phyloP scores from a whole-genome alignment of 1,140 invertebrate species.

The Tetramorium parvispinum region DNA sequence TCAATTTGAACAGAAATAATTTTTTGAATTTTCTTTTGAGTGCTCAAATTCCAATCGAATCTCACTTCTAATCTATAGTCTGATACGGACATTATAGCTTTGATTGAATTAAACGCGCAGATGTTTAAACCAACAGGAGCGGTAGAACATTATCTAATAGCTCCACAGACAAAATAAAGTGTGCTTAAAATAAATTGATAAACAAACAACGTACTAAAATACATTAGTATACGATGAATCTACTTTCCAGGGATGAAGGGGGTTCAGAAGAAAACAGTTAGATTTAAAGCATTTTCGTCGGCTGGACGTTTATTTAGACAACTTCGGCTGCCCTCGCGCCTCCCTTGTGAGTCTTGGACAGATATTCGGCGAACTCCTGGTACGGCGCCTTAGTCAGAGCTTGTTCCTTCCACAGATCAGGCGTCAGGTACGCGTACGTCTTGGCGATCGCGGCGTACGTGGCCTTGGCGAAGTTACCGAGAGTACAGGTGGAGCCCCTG shows the following conservation, averaged over 20 bases:
- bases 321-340: slow-evolving; percentile 80
- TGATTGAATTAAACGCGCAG: not conserved
- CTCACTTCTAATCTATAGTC: too few relatives aligned
- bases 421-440: slow-evolving; percentile 99
- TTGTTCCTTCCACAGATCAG: slow-evolving; percentile 98
- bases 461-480: slow-evolving; percentile 99
- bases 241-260: not conserved
- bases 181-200: not conserved
- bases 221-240: not conserved
- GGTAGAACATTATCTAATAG: not conserved
- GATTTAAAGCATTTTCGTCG: slow-evolving; percentile 41
- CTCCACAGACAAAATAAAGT: not conserved
- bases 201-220: not conserved
- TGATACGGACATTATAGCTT: not conserved
- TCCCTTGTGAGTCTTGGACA: slow-evolving; percentile 90
- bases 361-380: slow-evolving; percentile 96
- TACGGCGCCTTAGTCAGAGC: slow-evolving; percentile 95
- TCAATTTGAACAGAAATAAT: too few relatives aligned
- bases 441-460: slow-evolving; percentile 99
- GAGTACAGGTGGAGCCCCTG: slow-evolving; percentile 97
- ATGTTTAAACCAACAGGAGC: not conserved
- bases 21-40: too few relatives aligned
- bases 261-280: not conserved
- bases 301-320: slow-evolving; percentile 77
- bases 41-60: too few relatives aligned